A percentile compares a stretch with the other conserved stretches of the same genome.
Conservation (phyloP, 1,140 invertebrate species). For the Caerostris extrusa region DNA sequence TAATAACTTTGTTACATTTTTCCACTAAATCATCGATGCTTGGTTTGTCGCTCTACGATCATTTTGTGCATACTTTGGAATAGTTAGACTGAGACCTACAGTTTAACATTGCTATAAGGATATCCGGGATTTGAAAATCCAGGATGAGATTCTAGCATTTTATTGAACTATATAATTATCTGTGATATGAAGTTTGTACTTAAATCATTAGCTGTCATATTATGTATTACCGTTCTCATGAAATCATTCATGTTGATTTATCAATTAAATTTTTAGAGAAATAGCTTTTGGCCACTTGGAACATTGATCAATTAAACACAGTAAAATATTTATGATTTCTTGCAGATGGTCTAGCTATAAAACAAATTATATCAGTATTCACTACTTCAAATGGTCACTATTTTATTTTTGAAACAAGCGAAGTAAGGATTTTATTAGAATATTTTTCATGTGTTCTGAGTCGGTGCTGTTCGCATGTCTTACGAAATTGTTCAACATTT, state of each 20-base stretch:
- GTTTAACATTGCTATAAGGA: not conserved
- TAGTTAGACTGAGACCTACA: too few species aligned
- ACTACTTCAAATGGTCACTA: not conserved
- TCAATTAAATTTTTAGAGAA: not conserved
- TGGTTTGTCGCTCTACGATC: too few species aligned
- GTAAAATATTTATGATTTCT: not conserved
- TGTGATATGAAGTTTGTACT: too few species aligned
- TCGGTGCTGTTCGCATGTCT: too few species aligned
- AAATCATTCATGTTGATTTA: not conserved
- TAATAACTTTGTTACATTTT: conserved; percentile 22
- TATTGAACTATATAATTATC: too few species aligned
- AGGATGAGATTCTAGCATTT: not conserved
- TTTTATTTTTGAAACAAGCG: not conserved
- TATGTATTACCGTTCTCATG: not conserved
- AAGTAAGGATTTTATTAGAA: not conserved
- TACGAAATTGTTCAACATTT: too few species aligned
- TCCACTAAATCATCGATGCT: not conserved
- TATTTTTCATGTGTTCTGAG: too few species aligned
- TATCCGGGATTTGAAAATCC: not conserved
- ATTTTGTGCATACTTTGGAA: too few species aligned
- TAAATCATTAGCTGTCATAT: too few species aligned
- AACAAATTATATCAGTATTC: not conserved
- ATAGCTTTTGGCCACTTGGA: conserved; percentile 2
- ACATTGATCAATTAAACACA: not conserved
- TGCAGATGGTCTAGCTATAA: not conserved